These are phyloP conservation scores for Ctena decussata DNA, from an alignment of 2,888 invertebrate genomes.

Conservation along the genomic window DNA sequence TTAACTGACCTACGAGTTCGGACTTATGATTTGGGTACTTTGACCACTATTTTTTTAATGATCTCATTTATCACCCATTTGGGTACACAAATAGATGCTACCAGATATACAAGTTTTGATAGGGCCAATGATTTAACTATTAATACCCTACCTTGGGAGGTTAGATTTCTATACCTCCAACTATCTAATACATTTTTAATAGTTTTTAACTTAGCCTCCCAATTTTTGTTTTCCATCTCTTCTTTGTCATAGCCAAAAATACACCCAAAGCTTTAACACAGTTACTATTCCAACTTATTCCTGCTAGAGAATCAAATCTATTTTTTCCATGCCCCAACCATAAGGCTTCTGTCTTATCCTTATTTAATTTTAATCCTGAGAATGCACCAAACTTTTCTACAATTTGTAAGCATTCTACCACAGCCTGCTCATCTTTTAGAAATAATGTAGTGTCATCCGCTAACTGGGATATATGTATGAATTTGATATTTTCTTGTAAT, in stretches of 20 bases:
- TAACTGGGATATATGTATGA: neutral
- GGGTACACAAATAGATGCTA: neutral
- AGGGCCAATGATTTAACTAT: neutral
- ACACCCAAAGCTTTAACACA: neutral
- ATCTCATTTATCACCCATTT: neutral
- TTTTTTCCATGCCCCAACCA: neutral
- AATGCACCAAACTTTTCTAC: constrained; percentile 1
- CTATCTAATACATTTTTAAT: neutral
- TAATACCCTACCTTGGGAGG: neutral
- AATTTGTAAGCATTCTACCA: neutral
- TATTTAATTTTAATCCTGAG: neutral
- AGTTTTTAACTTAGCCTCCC: neutral
- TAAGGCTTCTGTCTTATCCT: neutral
- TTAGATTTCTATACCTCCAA: neutral
- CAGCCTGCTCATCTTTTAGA: neutral
- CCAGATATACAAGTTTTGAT: neutral
- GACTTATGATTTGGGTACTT: too few species aligned
- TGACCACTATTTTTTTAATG: neutral
- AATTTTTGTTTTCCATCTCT: neutral
- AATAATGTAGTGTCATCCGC: constrained; percentile 28
- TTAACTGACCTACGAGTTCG: too few species aligned
- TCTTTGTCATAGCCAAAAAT: neutral
- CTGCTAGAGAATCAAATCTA: neutral
- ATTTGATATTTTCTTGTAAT: neutral
- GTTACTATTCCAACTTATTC: neutral